Evolutionary conservation across 2,113 vertebrate species (phyloP), one percentile per base, ranked within the genome.

Genomic region (Ophiodon elongatus): DNA sequence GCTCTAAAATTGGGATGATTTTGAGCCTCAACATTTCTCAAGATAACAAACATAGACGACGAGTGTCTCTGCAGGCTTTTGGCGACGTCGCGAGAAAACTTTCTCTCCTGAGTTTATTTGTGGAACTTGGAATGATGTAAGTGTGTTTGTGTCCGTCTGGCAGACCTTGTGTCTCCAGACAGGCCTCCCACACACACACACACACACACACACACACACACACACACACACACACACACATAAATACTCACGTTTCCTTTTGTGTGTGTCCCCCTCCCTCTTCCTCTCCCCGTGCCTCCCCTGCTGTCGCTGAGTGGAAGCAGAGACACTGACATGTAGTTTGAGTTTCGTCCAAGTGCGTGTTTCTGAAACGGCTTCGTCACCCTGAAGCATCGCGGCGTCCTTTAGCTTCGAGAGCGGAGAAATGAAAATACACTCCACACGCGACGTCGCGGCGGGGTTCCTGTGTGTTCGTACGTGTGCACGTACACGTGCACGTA

Each of bases 161-260:
- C 66, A 89, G 88, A 93, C 91, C 86, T 60, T 33, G 41, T 63
- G 86, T 92, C 89, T 90, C 88, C 88, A 88, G 69, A 80, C 85
- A 43, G 82, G 29, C 79, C 59, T 72, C 85, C 81, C 78, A 83
- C 87, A 73, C 86, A 4, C 71, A 70, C n/a, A 78, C 86, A 4
- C n/a, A 80, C 86, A 4, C n/a, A 80, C 86, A 4, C n/a, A 80
- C 86, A 4, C n/a, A 80, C 86, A 4, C n/a, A 80, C 86, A 4
- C n/a, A 78, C 86, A 4, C n/a, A 80, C 86, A 4, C n/a, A 78
- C 86, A 4, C 78, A 83, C 87, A 72, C n/a, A 80, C 86, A 4
- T 60, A 79, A 66, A 71, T 52, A 78, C 70, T 43, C 63, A 78
- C 39, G 17, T 74, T 89, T 86, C 87, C 74, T 81, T 70, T 79